phyloP scores from a whole-genome alignment of 2,113 vertebrate species.

The Laticauda laticaudata region DNA sequence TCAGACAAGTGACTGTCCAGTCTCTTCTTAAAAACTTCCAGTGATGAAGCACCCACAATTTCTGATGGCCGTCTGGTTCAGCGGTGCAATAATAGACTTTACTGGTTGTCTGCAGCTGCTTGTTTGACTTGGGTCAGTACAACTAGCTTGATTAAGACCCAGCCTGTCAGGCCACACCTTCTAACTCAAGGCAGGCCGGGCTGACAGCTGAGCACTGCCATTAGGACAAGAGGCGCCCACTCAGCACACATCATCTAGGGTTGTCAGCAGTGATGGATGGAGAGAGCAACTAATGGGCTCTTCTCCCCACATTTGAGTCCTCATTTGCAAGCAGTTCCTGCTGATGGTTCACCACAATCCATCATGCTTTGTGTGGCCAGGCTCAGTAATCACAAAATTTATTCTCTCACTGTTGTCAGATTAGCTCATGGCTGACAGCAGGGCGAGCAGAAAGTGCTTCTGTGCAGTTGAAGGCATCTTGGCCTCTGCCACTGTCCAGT shows the following conservation, averaged over 20 bases:
- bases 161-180: neutral
- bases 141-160: neutral
- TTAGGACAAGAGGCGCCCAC: neutral
- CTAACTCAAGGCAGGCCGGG: neutral
- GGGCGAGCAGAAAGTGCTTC: neutral
- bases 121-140: neutral
- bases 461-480: neutral
- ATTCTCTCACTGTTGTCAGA: slow-evolving; percentile 21
- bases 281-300: slow-evolving; percentile 7
- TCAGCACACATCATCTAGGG: neutral
- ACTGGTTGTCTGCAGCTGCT: too few species aligned
- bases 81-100: neutral
- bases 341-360: slow-evolving; percentile 9
- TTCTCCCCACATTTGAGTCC: neutral
- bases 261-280: rapidly evolving
- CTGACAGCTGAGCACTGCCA: neutral
- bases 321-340: neutral
- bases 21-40: too few species aligned
- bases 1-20: too few species aligned
- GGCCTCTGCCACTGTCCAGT: neutral
- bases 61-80: neutral
- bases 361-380: neutral
- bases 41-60: too few species aligned
- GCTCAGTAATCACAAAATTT: slow-evolving; percentile 33
- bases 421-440: slow-evolving; percentile 18